Percentiles rank a stretch among this genome's conserved stretches.
Evolutionary conservation across 2,888 invertebrate species (phyloP).

Genomic region (Plagodis dolabraria): DNA sequence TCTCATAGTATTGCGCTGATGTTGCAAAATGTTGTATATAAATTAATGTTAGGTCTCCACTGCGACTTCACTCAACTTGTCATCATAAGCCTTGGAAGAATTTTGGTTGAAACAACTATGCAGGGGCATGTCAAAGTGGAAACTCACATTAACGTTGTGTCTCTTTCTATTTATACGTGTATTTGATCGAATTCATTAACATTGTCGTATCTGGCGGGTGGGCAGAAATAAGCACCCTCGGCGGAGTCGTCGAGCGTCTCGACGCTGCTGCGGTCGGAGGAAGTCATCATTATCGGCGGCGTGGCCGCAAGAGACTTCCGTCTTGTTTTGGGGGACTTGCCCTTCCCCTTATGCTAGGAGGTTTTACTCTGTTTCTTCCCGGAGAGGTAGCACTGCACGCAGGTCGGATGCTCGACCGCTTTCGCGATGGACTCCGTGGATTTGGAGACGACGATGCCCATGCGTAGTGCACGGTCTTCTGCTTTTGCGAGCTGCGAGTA

Average conservation of each 20-base stretch:
- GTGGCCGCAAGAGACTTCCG: conserved; percentile 63
- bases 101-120: no score
- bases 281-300: conserved; percentile 63
- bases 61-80: conserved; percentile 1
- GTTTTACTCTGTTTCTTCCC: conserved; percentile 84
- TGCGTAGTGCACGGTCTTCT: conserved; percentile 80
- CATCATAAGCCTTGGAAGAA: no score
- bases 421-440: conserved; percentile 82
- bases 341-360: conserved; percentile 88
- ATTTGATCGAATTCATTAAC: conserved; percentile 82
- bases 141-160: background rate
- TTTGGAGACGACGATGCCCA: conserved; percentile 84
- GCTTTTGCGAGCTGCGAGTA: conserved; percentile 80
- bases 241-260: conserved; percentile 72
- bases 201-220: conserved; percentile 61
- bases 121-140: conserved; percentile 1
- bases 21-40: conserved; percentile 3
- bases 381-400: conserved; percentile 90
- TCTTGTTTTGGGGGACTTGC: conserved; percentile 85
- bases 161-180: conserved; percentile 77
- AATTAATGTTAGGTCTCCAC: conserved; percentile 3
- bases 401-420: conserved; percentile 88
- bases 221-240: conserved; percentile 65
- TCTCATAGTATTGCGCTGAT: conserved; percentile 1
- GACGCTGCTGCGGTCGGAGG: conserved; percentile 77